These are phyloP conservation scores for Bubo scandiacus DNA, from an alignment of 2,113 vertebrate genomes.

Conservation along the genomic window DNA sequence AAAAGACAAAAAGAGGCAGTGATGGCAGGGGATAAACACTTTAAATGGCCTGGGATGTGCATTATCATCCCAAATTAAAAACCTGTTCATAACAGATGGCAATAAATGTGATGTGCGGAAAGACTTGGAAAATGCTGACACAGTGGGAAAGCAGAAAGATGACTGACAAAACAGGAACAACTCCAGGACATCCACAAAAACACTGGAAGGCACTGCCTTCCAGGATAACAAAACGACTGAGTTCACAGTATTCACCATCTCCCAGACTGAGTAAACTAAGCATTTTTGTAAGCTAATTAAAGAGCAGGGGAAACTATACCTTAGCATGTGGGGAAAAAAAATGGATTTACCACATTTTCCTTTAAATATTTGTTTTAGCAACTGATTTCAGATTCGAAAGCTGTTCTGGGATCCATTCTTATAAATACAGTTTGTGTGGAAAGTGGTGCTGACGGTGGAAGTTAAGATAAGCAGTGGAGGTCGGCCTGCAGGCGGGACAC, in stretches of 20 bases:
- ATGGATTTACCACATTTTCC: background rate
- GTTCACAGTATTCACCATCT: background rate
- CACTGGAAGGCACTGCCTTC: slow-evolving; percentile 2
- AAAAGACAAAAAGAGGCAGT: background rate
- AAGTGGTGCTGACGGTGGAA: background rate
- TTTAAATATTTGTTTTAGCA: background rate
- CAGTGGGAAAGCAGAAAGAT: background rate
- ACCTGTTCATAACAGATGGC: background rate
- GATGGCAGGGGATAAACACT: background rate
- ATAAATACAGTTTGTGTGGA: background rate
- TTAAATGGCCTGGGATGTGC: background rate
- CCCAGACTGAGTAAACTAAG: background rate
- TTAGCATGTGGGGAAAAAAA: background rate
- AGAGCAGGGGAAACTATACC: background rate
- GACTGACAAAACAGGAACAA: slow-evolving; percentile 38
- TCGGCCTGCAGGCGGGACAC: slow-evolving; percentile 59
- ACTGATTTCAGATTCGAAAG: background rate
- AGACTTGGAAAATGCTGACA: slow-evolving; percentile 32
- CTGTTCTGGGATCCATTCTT: background rate
- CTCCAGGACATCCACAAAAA: background rate
- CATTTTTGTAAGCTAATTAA: slow-evolving; percentile 26
- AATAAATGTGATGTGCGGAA: background rate
- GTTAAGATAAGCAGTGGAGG: slow-evolving; percentile 37
- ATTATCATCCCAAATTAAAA: background rate
- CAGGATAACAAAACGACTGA: slow-evolving; percentile 30